Evolutionary conservation across 2,888 invertebrate species (phyloP), one percentile per base, ranked within the genome.

Genomic region (Acanthosepion pharaonis): DNA sequence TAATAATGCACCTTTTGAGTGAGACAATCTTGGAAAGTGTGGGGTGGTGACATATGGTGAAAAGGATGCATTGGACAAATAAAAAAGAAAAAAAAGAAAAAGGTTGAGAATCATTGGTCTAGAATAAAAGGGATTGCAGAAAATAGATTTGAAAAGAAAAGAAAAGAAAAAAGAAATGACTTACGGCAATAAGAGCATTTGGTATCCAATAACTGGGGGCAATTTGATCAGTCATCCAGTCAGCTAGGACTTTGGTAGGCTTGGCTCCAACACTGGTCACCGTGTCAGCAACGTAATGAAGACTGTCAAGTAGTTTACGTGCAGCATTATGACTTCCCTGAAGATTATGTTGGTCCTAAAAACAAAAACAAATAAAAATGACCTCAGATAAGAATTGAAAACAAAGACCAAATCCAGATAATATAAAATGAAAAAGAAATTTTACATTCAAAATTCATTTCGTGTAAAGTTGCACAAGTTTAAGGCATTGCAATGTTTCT

Each of bases 141-240:
- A 49, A 92, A 23, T 8, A 42, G 25, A 78, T 28, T 8, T 8
- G 8, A 28, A 92, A 92, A 92, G 48, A 33, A 9, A 92, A 92
- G 48, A n/a, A 42, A n/a, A n/a, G n/a, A n/a, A n/a, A 33, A 42
- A 49, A 8, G 9, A 42, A 28, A 18, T 28, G 48, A 93, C 93
- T 93, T 97, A 98, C 98, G 96, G 98, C 98, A 95, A 98, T 98
- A 97, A 98, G 98, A 95, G 98, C 97, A 97, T 98, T 98, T 20
- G 98, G 98, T 95, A 98, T 98, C 99, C 98, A 99, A 97, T 98
- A 98, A 91, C 98, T 98, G 0, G 99, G 99, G 28, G 98, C 98
- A 55, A 98, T 98, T 97, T 98, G 98, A 97, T 98, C 98, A 1
- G 98, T 98, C n/a, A 98, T 98, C 98, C 98, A 98, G 95, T 98